Base-by-base conservation (phyloP, 2,888 invertebrate genomes). In the Agrotis ipsilon region DNA sequence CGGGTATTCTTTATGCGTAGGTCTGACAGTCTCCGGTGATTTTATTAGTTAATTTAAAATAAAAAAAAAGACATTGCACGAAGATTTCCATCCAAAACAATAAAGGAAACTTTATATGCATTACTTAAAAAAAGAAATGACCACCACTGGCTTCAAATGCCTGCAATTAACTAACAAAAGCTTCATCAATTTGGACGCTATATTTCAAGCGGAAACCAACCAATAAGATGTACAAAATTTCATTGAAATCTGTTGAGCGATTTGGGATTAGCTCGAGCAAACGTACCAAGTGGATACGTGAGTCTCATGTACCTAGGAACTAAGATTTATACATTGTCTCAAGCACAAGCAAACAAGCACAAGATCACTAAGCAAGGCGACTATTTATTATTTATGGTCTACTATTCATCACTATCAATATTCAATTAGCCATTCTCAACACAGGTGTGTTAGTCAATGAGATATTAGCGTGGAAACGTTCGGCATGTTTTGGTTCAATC, bases 401-500 rank as follows among this genome's bases (percentile, higher is more conserved):
- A 39, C 39, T 72, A 82, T 64, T 74, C 71, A 74, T 68, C 75
- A 80, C 63, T 69, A 77, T 77, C 75, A 79, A 78, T 82, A 83
- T 79, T 78, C 80, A 80, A 83, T 81, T 60, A 74, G 66, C 45
- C 27, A 75, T 78, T 72, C 82, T 65, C 74, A 87, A 86, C 86
- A 89, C 86, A 87, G 83, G 82, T 87, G 87, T 82, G 79, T 80
- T 71, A 68, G 59, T 84, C 81, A 86, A 84, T 87, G 87, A 85
- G 84, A 87, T 85, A 79, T 80, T 63, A 87, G 85, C 91, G 90
- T 92, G 92, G 87, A 87, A 92, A 86, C 88, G 71, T 68, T 49
- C 85, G 73, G 72, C 73, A 86, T 93, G 93, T 92, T 93, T 89
- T 91, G 88, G 82, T 91, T 90, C 80, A 87, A 88, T 87, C 89